phyloP scores from a whole-genome alignment of 2,888 invertebrate species.

The Caenorhabditis sp. region DNA sequence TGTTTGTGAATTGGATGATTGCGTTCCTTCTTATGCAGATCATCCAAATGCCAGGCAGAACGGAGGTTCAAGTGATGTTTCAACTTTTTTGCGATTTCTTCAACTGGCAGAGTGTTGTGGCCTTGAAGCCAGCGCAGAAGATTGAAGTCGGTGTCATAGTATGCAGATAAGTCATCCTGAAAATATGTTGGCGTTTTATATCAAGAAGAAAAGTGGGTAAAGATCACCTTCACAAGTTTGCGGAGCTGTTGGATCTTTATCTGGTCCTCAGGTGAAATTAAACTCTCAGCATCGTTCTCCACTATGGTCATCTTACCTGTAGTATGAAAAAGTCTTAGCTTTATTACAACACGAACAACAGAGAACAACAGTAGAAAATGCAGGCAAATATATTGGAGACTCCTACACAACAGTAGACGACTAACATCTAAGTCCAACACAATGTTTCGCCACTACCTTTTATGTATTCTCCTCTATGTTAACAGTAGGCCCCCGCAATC shows the following conservation, averaged over 20 bases:
- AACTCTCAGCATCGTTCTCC: not conserved
- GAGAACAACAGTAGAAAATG: too few relatives aligned
- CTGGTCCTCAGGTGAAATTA: constrained; percentile 19
- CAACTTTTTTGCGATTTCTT: constrained; percentile 73
- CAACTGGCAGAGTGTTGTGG: constrained; percentile 65
- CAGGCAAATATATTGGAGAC: too few relatives aligned
- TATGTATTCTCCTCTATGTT: constrained; percentile 45
- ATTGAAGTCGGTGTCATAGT: constrained; percentile 77
- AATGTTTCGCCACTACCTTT: constrained; percentile 24
- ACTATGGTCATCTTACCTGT: not conserved
- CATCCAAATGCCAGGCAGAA: constrained; percentile 72
- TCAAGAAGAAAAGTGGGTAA: not conserved
- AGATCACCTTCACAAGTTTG: constrained; percentile 58
- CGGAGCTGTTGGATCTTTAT: constrained; percentile 55
- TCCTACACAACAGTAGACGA: too few relatives aligned
- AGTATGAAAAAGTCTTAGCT: not conserved
- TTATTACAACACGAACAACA: too few relatives aligned
- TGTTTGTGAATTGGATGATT: constrained; percentile 74
- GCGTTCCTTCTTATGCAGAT: constrained; percentile 62
- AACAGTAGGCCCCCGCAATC: constrained; percentile 33
- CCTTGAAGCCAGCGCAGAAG: constrained; percentile 76
- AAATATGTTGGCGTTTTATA: not conserved
- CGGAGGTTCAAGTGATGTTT: constrained; percentile 70
- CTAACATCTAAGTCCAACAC: too few relatives aligned
- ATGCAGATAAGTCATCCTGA: constrained; percentile 68